Evolutionary conservation across 2,113 vertebrate genomes (phyloP), one percentile per base, ranked within the genome.

Genomic region (Piaya cayana): DNA sequence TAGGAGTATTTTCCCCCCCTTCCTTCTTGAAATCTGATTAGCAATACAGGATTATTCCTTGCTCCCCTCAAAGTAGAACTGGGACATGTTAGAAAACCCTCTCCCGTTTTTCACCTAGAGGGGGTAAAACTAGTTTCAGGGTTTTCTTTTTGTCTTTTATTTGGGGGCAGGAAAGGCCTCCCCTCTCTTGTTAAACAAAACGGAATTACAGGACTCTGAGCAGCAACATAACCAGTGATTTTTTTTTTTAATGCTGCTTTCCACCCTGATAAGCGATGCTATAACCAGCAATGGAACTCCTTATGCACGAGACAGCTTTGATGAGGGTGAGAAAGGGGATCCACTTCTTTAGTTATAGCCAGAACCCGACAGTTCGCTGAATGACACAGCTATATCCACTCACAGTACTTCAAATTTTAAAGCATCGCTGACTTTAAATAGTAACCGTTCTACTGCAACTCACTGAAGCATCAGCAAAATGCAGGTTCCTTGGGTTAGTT

Each of bases 371-470:
- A 90, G 86, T 72, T 88, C 88, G 93, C 56, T 47, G 72, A 90
- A 74, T 68, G 92, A 94, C 84, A 92, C 84, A 88, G 90, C 86
- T 81, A 29, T 74, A 93, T 96, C 96, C 93, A 96, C 95, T 98
- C 96, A 96, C 95, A 96, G 97, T 93, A 97, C 81, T 91, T 82
- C 87, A 74, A 78, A 87, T 86, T 94, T 88, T 56, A 92, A 92
- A 84, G 67, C 30, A 53, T 10, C 65, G 86, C 92, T 89, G 95
- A 82, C 77, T 12, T 79, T 52, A 49, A 52, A 85, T 81, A 91
- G 95, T 86, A 91, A 78, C 62, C 47, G n/a, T 76, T 90, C 55
- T 82, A 92, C 77, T 93, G 92, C 91, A 95, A 36, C 86, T 93
- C 86, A 88, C 80, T 86, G 90, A 93, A 63, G 64, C 70, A 86